Conservation (phyloP, 2,888 invertebrate species). For the Thecocarcelia acutangulata region DNA sequence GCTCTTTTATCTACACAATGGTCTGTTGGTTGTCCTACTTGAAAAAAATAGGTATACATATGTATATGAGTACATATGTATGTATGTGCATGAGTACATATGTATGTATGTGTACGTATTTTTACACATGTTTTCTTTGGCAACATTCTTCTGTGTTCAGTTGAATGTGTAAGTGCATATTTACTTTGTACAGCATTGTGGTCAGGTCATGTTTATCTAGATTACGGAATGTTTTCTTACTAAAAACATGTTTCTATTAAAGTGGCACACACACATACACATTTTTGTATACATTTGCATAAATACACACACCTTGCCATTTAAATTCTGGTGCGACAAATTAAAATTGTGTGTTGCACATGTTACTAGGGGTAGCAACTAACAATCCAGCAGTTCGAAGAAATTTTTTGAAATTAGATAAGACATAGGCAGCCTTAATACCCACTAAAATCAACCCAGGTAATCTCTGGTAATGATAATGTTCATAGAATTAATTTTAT, state of each 20-base stretch:
- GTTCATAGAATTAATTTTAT: too few species aligned
- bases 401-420: too few species aligned
- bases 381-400: neutral
- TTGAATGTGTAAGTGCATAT: conserved; percentile 1
- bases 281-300: conserved; percentile 1
- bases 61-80: too few species aligned
- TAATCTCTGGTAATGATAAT: too few species aligned
- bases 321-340: neutral
- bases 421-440: too few species aligned
- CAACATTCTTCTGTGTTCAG: conserved; percentile 7
- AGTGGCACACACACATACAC: neutral
- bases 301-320: neutral
- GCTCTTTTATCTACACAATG: too few species aligned
- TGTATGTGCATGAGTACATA: too few species aligned
- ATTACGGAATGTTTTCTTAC: conserved; percentile 38
- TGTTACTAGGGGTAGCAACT: neutral
- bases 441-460: too few species aligned
- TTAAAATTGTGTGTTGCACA: neutral
- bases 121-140: neutral
- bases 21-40: too few species aligned
- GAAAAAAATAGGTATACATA: too few species aligned
- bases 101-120: too few species aligned
- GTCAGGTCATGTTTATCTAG: conserved; percentile 56
- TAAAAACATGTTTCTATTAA: neutral
- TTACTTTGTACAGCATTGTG: conserved; percentile 30